Evolutionary conservation across 1,140 invertebrate genomes (phyloP).

Genomic region (Trichonephila clavata): DNA sequence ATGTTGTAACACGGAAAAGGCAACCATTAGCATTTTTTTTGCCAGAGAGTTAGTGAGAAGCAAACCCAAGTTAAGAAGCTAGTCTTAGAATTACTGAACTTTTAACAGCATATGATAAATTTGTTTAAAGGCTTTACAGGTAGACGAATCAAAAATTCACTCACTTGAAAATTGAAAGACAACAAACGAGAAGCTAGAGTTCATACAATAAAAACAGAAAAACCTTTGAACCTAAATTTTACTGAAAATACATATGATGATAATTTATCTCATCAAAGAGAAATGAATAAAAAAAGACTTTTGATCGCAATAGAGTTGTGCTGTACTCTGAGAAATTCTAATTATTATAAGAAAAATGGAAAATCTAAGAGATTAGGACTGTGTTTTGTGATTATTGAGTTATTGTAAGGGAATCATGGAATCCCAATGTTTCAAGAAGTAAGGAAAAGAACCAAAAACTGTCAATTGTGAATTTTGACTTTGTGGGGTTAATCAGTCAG

Average conservation of each 20-base stretch:
- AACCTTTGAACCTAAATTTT: too few relatives aligned
- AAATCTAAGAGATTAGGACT: background rate
- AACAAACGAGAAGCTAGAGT: background rate
- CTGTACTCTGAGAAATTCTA: background rate
- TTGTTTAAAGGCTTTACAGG: slow-evolving; percentile 3
- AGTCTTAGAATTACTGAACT: background rate
- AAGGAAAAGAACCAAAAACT: background rate
- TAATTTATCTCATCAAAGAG: background rate
- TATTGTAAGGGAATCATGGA: background rate
- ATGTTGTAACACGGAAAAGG: background rate
- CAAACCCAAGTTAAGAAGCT: slow-evolving; percentile 19
- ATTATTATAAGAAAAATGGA: background rate
- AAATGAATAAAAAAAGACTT: background rate
- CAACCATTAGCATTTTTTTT: background rate
- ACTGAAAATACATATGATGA: background rate
- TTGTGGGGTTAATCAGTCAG: background rate
- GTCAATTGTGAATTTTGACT: background rate
- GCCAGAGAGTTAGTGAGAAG: background rate
- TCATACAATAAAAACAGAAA: slow-evolving; percentile 14
- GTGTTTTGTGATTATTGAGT: background rate
- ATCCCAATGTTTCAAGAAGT: background rate
- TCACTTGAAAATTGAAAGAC: background rate
- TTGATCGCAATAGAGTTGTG: background rate
- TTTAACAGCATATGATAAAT: background rate
- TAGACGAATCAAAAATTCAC: background rate